Evolutionary conservation across 2,888 invertebrate genomes (phyloP).

Genomic region (Lithodes maja): DNA sequence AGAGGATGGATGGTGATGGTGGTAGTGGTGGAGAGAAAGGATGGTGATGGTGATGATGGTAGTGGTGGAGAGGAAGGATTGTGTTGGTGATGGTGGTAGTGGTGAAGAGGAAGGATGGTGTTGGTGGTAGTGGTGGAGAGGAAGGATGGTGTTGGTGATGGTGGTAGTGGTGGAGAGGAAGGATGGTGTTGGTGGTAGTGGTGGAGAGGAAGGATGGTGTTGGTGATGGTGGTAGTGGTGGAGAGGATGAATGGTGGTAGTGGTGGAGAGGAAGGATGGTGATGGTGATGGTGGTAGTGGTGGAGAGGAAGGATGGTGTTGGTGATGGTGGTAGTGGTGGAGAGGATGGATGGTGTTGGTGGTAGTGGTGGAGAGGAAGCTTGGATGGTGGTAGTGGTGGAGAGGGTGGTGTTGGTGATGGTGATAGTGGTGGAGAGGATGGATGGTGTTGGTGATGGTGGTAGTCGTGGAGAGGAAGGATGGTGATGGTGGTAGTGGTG

Average conservation of each 20-base stretch:
- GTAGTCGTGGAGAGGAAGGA: background rate
- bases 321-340: no score
- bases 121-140: no score
- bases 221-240: background rate
- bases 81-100: no score
- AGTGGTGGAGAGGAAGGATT: background rate
- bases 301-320: background rate
- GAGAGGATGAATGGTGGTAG: slow-evolving; percentile 8
- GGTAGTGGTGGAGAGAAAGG: background rate
- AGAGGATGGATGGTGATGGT: background rate
- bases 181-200: background rate
- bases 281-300: background rate
- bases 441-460: background rate
- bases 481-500: background rate
- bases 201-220: background rate
- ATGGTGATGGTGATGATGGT: background rate
- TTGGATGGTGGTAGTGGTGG: background rate
- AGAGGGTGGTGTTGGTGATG: background rate
- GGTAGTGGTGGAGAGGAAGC: background rate
- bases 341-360: background rate
- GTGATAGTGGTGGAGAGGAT: background rate
- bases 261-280: background rate
- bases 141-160: background rate
- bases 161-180: background rate
- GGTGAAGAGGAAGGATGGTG: no score